Evolutionary conservation across 2,113 vertebrate genomes (phyloP), one percentile per base, ranked within the genome.

Genomic region (Zingel zingel): DNA sequence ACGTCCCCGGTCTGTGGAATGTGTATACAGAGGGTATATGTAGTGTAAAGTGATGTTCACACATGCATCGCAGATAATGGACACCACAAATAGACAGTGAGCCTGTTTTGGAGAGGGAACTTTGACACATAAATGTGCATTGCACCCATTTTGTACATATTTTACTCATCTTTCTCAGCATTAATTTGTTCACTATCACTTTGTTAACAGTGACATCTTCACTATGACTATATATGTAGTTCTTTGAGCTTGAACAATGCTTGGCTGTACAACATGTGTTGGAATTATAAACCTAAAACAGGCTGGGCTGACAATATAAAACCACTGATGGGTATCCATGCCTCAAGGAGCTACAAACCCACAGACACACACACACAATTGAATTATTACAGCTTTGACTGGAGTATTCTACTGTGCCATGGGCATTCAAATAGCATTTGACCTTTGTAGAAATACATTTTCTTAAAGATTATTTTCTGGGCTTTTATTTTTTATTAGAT

Each of bases 361-460:
- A 27, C 45, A 21, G 3, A 13, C n/a, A 27, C 45, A 45, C 13
- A 45, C 13, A 54, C 0, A 39, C 0, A 57, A 75, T 50, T 79
- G 3, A 70, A 70, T 57, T 79, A 33, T 25, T 25, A 47, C 27
- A 30, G 14, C 48, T 77, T 54, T 58, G 19, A 83, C 36, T 69
- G 36, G 0, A 51, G 53, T 39, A 39, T 14, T 18, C 3, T 23
- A 25, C 21, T 50, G 25, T 19, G 13, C n/a, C 56, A 50, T 21
- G 2, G 15, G 30, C 53, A 43, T 59, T 61, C 4, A 59, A 54
- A 13, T 54, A 6, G 2, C 23, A 25, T 54, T n/a, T 12, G 2
- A 66, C 30, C 30, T 30, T 30, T 30, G 30, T 30, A 30, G 30
- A 30, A 30, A 30, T 27, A 27, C 27, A 27, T 39, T 39, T 39